Conservation (phyloP, 2,888 invertebrate genomes). For the Lypha dubia region DNA sequence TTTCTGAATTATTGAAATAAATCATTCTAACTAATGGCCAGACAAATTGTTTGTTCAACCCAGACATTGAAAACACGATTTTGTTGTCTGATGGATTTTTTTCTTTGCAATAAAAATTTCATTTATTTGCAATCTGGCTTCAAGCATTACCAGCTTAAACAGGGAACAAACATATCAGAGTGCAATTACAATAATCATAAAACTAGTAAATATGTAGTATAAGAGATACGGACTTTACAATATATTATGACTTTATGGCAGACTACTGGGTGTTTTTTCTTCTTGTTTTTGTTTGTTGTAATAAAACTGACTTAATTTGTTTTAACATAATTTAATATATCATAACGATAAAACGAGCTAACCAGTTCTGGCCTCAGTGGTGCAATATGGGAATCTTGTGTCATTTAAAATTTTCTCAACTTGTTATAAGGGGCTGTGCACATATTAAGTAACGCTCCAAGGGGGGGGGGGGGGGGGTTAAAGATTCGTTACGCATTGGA, state of each 20-base stretch:
- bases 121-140: constrained; percentile 67
- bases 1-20: constrained; percentile 43
- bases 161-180: constrained; percentile 9
- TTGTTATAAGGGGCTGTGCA: no score
- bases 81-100: constrained; percentile 34
- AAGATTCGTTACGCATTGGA: no score
- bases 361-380: no score
- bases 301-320: no score
- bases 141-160: constrained; percentile 30
- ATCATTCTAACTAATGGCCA: constrained; percentile 59
- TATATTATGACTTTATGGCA: constrained; percentile 41
- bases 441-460: no score
- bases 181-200: constrained; percentile 51
- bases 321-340: no score
- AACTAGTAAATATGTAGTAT: constrained; percentile 9
- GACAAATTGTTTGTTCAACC: constrained; percentile 67
- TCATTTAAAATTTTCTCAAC: no score
- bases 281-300: no score
- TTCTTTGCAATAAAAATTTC: constrained; percentile 47
- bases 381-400: no score
- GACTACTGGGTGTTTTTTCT: no score
- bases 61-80: constrained; percentile 60
- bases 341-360: no score
- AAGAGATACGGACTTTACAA: constrained; percentile 19
- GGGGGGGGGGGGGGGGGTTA: no score